A percentile compares a stretch with the other conserved stretches of the same genome.
These are phyloP conservation scores for Phoxinus dragarum DNA, from an alignment of 2,797 vertebrate genomes.

Conservation along the genomic window DNA sequence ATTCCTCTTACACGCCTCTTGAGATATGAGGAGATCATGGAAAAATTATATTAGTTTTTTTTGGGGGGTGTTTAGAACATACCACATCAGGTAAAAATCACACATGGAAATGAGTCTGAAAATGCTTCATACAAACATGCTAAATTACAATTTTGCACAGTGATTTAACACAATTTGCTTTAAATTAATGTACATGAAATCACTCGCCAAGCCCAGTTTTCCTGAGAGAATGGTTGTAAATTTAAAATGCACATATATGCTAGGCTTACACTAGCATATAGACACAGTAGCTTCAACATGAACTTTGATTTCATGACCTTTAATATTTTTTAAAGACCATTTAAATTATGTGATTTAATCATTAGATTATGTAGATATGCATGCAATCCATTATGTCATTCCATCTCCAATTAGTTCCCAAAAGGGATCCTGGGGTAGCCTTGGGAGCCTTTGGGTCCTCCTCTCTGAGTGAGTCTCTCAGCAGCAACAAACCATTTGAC, in stretches of 20 bases:
- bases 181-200: background rate
- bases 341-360: background rate
- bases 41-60: background rate
- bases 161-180: background rate
- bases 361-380: background rate
- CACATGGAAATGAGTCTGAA: background rate
- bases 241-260: background rate
- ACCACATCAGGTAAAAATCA: background rate
- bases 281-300: background rate
- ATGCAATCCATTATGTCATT: constrained; percentile 19
- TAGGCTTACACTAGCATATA: background rate
- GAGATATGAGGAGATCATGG: constrained; percentile 24
- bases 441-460: constrained; percentile 69
- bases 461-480: constrained; percentile 46
- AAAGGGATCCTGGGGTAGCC: constrained; percentile 65
- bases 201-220: background rate
- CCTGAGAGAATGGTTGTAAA: background rate
- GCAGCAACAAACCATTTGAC: constrained; percentile 54
- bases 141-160: background rate
- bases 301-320: background rate
- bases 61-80: background rate
- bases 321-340: background rate
- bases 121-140: background rate
- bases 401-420: background rate
- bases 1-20: constrained; percentile 17